Base-by-base conservation (phyloP, 2,888 invertebrate species). In the Kuschelorhynchus macadamiae region DNA sequence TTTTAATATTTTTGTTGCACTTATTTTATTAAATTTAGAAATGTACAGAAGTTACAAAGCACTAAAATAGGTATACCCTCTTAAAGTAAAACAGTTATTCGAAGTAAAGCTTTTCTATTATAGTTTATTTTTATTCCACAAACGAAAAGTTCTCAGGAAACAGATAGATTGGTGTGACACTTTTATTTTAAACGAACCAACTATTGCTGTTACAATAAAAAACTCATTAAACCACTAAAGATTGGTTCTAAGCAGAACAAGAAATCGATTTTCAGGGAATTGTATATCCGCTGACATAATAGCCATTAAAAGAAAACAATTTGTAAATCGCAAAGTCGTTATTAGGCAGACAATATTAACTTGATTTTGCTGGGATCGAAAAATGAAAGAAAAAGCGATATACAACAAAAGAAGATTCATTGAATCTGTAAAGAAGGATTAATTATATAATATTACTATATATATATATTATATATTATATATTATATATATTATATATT, bases 71-170 rank as follows among this genome's bases (percentile, higher is more conserved):
- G 33, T 33, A 50, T 50, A 50, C n/a, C 36, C 21, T 36, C 39
- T 52, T 32, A 39, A 52, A 1, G 11, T 14, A 8, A 33, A 44
- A 52, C 52, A 52, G 52, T 52, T 52, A 52, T 52, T 25, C 25
- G 14, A 11, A 16, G 30, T 30, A 30, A 25, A 25, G 16, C 32
- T 49, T 9, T 49, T 32, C 21, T 21, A 20, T 36, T 52, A 8
- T 18, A 7, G 1, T 36, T 36, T 16, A 17, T 8, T 52, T 20
- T 18, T 52, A 20, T 20, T 36, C 4, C 21, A 39, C 9, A 36
- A 21, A 32, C n/a, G 39, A 52, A 39, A 52, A 21, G 39, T 39
- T 33, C 12, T 39, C 39, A 52, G 14, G 39, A 39, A 39, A n/a
- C 12, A 17, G n/a, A 33, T 14, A 20, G 14, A 21, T 52, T 52